Evolutionary conservation across 2,113 vertebrate genomes (phyloP).

Genomic region (Boulengerochromis microlepis): DNA sequence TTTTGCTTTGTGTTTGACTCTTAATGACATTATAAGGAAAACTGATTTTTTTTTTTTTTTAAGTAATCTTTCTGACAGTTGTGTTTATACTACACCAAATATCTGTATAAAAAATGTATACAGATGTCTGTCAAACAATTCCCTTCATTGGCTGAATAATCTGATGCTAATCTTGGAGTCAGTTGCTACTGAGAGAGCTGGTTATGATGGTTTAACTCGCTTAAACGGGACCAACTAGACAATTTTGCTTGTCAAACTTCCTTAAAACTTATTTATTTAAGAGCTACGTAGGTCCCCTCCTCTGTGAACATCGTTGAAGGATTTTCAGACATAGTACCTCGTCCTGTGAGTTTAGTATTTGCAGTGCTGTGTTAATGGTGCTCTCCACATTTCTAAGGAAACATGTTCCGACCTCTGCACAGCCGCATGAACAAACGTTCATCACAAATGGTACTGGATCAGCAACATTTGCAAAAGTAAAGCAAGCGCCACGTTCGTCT

Average conservation of each 20-base stretch:
- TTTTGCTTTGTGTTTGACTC: background rate
- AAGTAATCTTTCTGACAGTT: background rate
- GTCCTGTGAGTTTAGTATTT: background rate
- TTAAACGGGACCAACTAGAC: background rate
- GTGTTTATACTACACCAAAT: background rate
- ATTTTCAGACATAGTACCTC: background rate
- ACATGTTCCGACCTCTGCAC: background rate
- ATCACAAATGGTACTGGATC: background rate
- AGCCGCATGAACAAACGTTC: background rate
- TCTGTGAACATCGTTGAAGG: background rate
- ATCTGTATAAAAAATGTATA: background rate
- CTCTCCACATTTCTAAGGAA: background rate
- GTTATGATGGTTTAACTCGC: background rate
- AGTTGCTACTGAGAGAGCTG: background rate
- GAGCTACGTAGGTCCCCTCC: background rate
- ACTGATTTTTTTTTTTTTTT: background rate
- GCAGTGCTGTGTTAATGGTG: background rate
- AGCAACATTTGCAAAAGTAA: conserved; percentile 26
- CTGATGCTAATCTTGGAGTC: background rate
- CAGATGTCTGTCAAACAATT: background rate
- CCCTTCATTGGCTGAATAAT: background rate
- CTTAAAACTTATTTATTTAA: background rate
- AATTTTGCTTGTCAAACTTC: background rate
- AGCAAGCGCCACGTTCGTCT: conserved; percentile 12
- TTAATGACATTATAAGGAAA: background rate